Evolutionary conservation across 2,797 vertebrate species (phyloP).

Genomic region (Poecilia velifera): DNA sequence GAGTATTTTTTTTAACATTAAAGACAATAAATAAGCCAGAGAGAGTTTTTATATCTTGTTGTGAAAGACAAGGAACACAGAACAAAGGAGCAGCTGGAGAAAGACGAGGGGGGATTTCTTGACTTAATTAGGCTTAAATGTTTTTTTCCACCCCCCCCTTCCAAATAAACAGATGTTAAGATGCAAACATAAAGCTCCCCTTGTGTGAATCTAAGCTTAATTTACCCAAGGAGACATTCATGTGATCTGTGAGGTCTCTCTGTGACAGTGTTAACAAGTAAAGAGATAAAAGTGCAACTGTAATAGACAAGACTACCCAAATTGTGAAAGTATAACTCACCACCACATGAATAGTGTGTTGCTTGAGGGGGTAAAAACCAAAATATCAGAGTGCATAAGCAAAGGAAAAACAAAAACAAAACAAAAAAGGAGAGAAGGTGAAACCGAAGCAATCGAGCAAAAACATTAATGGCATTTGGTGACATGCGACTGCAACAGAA

Average conservation of each 20-base stretch:
- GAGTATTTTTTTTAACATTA: not conserved
- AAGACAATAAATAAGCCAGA: constrained; percentile 30
- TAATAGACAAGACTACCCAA: constrained; percentile 62
- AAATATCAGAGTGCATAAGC: constrained; percentile 94
- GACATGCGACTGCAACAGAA: constrained; percentile 71
- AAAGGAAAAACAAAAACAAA: constrained; percentile 75
- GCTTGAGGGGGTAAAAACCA: constrained; percentile 87
- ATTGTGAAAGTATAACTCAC: constrained; percentile 89
- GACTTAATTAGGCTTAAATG: constrained; percentile 21
- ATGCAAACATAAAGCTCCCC: constrained; percentile 49
- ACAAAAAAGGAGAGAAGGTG: constrained; percentile 85
- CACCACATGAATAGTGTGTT: constrained; percentile 99
- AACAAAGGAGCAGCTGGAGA: constrained; percentile 25
- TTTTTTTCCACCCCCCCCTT: not conserved
- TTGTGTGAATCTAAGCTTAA: constrained; percentile 51
- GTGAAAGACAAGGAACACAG: constrained; percentile 38
- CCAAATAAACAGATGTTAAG: constrained; percentile 15
- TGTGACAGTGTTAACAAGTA: constrained; percentile 62
- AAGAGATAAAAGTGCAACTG: constrained; percentile 40
- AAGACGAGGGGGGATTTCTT: constrained; percentile 11
- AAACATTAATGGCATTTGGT: constrained; percentile 68
- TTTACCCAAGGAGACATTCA: constrained; percentile 66
- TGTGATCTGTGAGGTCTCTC: constrained; percentile 77
- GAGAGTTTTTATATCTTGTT: constrained; percentile 6
- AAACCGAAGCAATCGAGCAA: constrained; percentile 72